phyloP scores from a whole-genome alignment of 2,888 invertebrate genomes.

The Deilephila elpenor region DNA sequence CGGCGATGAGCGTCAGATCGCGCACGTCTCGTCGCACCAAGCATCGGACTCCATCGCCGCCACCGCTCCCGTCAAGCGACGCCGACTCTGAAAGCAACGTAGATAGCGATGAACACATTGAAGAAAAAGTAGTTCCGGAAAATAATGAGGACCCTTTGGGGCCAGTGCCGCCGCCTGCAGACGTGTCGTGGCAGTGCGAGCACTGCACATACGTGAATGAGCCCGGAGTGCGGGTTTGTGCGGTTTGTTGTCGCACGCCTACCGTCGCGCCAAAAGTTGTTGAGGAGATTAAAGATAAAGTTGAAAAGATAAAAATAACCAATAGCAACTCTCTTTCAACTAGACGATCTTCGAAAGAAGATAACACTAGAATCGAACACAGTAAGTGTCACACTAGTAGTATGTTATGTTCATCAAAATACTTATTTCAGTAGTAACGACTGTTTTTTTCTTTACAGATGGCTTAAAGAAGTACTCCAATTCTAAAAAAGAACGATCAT shows the following conservation, averaged over 20 bases:
- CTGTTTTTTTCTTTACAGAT: slow-evolving; percentile 45
- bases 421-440: not conserved
- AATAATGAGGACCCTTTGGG: slow-evolving; percentile 65
- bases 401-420: not conserved
- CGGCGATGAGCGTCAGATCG: slow-evolving; percentile 88
- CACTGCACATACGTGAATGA: slow-evolving; percentile 96
- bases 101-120: slow-evolving; percentile 52
- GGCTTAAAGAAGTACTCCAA: slow-evolving; percentile 58
- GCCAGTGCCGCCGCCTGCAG: slow-evolving; percentile 81
- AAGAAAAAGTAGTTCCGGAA: slow-evolving; percentile 36
- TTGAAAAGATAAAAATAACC: slow-evolving; percentile 48
- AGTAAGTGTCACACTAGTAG: slow-evolving; percentile 83
- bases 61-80: slow-evolving; percentile 78
- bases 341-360: slow-evolving; percentile 19
- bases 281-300: slow-evolving; percentile 40
- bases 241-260: slow-evolving; percentile 94
- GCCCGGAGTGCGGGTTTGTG: slow-evolving; percentile 90
- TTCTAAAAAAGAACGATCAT: slow-evolving; percentile 62
- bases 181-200: slow-evolving; percentile 92
- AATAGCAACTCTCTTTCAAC: slow-evolving; percentile 3
- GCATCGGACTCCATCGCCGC: slow-evolving; percentile 74
- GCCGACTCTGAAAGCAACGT: slow-evolving; percentile 86
- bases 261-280: slow-evolving; percentile 65
- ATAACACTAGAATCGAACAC: slow-evolving; percentile 60
- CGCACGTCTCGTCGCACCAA: slow-evolving; percentile 86